Evolutionary conservation across 1,140 invertebrate species (phyloP), one percentile per base, ranked within the genome.

Genomic region (Saccostrea glomerata): DNA sequence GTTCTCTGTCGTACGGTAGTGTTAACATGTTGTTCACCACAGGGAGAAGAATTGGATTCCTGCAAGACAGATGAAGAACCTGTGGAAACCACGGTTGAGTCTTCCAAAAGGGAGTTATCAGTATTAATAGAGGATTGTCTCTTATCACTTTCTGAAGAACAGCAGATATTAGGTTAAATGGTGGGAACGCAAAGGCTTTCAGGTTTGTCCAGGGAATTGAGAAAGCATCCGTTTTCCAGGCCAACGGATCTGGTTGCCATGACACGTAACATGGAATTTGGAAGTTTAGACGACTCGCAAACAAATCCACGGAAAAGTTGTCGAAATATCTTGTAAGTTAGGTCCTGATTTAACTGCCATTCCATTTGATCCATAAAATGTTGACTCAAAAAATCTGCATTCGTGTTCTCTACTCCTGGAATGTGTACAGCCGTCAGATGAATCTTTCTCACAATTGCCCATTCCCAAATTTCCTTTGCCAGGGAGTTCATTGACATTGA

Each of bases 81-180:
- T 84, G 47, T 13, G 87, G 58, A 30, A 84, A 91, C 82, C 86
- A 92, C 9, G 84, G 55, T 77, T 92, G 89, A 1, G 90, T 90
- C 84, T 77, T 84, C 88, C 90, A 92, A 20, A 56, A 17, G 56
- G 91, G 90, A 12, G 87, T 88, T 11, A 92, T 40, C 9, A 91
- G 12, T 5, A 91, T 70, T 17, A 25, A 85, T 23, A 30, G 23
- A 11, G 86, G 77, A 40, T 66, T 30, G 3, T 92, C 88, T 36
- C 85, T 20, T 58, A 56, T 60, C 23, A 91, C 30, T 60, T 92
- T 90, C 63, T 85, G 23, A 15, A 91, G 55, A n/a, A 85, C 55
- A 56, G 58, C n/a, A 1, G 73, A 60, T n/a, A 91, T 87, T 30
- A 91, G 30, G 83, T 85, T 90, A 87, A 92, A 92, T 84, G 91